Conservation (phyloP, 1,140 invertebrate genomes). For the Brachionus plicatilis region DNA sequence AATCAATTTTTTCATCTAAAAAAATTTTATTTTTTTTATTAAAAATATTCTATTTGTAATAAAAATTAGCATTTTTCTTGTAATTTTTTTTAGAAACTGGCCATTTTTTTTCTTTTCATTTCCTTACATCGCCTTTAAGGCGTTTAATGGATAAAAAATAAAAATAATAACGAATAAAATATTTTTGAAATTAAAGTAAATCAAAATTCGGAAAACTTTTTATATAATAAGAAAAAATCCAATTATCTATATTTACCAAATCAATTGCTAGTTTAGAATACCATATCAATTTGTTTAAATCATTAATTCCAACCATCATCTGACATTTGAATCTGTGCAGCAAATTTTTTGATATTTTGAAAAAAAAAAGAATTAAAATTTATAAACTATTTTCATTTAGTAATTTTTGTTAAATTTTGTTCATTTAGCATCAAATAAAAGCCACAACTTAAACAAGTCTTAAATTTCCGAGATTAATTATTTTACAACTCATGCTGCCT, state of each 20-base stretch:
- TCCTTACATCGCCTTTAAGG: too few relatives aligned
- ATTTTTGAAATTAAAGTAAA: neutral
- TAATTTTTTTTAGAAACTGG: too few relatives aligned
- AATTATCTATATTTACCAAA: neutral
- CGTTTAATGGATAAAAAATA: too few relatives aligned
- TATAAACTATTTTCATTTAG: neutral
- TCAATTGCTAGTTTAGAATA: neutral
- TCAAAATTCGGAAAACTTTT: neutral
- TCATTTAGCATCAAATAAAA: neutral
- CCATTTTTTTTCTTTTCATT: too few relatives aligned
- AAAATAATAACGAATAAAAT: too few relatives aligned
- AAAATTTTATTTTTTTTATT: too few relatives aligned
- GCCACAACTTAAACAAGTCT: neutral
- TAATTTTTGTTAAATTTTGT: neutral
- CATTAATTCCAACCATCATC: neutral
- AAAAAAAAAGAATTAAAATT: neutral
- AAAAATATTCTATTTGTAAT: too few relatives aligned
- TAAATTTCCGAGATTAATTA: neutral
- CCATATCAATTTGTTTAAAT: neutral
- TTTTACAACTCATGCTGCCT: neutral
- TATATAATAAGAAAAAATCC: neutral
- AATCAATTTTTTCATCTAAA: too few relatives aligned
- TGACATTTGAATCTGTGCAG: neutral
- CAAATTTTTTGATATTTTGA: neutral
- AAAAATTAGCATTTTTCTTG: too few relatives aligned